These are phyloP conservation scores for Pogonomyrmex californicus DNA, from an alignment of 1,140 invertebrate genomes.

Conservation along the genomic window DNA sequence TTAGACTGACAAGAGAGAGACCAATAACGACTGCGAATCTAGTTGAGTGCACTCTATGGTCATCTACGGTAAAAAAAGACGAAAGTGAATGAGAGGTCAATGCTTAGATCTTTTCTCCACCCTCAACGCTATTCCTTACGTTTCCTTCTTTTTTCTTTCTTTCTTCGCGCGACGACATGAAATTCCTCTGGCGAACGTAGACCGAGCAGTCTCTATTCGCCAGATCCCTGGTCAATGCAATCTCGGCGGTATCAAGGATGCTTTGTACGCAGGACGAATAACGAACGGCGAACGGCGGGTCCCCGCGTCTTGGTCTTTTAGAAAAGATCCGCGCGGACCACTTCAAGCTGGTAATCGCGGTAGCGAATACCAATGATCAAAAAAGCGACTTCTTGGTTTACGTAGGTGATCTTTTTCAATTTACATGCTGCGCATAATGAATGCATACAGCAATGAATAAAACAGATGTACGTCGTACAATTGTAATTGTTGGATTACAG, in stretches of 20 bases:
- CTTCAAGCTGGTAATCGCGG: conserved; percentile 78
- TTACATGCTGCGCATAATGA: conserved; percentile 57
- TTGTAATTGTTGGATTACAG: conserved; percentile 22
- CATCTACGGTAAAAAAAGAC: conserved; percentile 32
- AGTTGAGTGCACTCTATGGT: conserved; percentile 21
- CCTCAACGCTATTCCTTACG: conserved; percentile 48
- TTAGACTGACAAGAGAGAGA: conserved; percentile 21
- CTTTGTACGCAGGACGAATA: conserved; percentile 80
- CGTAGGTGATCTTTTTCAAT: conserved; percentile 82
- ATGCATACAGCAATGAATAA: conserved; percentile 2
- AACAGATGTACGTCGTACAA: not conserved
- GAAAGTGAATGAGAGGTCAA: conserved; percentile 52
- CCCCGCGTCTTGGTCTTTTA: conserved; percentile 61
- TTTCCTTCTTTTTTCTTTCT: conserved; percentile 32
- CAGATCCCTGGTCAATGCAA: conserved; percentile 78
- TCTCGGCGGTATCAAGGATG: conserved; percentile 79
- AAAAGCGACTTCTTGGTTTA: conserved; percentile 70
- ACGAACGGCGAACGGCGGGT: conserved; percentile 71
- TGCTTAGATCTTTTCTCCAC: conserved; percentile 69
- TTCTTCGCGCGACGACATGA: conserved; percentile 65
- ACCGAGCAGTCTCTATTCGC: conserved; percentile 21
- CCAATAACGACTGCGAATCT: conserved; percentile 64
- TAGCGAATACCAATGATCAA: conserved; percentile 72
- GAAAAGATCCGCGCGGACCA: conserved; percentile 76
- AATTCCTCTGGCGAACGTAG: conserved; percentile 65